Evolutionary conservation across 2,888 invertebrate species (phyloP).

Genomic region (Phasia obesa): DNA sequence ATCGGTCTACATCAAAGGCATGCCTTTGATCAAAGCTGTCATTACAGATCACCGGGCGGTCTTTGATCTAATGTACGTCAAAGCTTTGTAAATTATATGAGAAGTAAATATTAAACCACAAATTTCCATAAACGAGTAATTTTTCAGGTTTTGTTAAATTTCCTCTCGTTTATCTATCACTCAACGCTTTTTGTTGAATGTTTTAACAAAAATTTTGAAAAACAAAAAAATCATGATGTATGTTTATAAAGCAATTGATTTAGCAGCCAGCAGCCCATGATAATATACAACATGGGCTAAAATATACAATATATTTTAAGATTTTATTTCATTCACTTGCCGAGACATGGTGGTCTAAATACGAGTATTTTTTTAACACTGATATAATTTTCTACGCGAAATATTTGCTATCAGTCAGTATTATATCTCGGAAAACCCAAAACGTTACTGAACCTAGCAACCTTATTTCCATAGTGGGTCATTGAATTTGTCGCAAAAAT

Average conservation of each 20-base stretch:
- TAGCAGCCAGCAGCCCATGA: slow-evolving; percentile 23
- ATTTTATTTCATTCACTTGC: not conserved
- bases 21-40: slow-evolving; percentile 77
- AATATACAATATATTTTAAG: not conserved
- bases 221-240: slow-evolving; percentile 12
- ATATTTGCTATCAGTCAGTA: too few relatives aligned
- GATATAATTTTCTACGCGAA: too few relatives aligned
- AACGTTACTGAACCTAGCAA: too few relatives aligned
- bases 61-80: slow-evolving; percentile 72
- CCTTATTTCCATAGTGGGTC: too few relatives aligned
- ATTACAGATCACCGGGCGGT: slow-evolving; percentile 75
- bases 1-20: slow-evolving; percentile 73
- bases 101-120: slow-evolving; percentile 6
- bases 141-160: slow-evolving; percentile 7
- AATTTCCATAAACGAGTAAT: slow-evolving; percentile 35
- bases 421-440: too few relatives aligned
- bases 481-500: too few relatives aligned
- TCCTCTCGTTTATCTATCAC: slow-evolving; percentile 48
- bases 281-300: slow-evolving; percentile 14
- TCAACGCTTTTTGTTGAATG: slow-evolving; percentile 56
- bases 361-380: too few relatives aligned
- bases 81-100: slow-evolving; percentile 47
- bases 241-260: slow-evolving; percentile 21
- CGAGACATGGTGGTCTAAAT: too few relatives aligned
- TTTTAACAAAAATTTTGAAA: slow-evolving; percentile 19